Percentiles rank a stretch among this genome's conserved stretches.
Conservation (phyloP, 1,140 invertebrate genomes). For the Aphidius gifuensis region DNA sequence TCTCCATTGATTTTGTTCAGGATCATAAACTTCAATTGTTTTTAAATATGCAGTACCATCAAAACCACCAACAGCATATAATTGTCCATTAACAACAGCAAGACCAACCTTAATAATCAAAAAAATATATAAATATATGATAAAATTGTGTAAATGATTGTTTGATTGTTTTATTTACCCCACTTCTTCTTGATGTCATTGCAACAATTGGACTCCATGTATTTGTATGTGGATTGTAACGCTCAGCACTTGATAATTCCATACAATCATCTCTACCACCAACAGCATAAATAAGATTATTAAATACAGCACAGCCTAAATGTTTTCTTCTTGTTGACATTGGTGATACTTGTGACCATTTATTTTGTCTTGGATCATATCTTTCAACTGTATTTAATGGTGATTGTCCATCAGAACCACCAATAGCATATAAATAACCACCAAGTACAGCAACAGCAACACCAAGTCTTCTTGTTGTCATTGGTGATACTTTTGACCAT, state of each 20-base stretch:
- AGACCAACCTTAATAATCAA: slow-evolving; percentile 75
- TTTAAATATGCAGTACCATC: slow-evolving; percentile 97
- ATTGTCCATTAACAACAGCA: slow-evolving; percentile 94
- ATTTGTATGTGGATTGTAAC: slow-evolving; percentile 94
- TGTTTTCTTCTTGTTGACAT: slow-evolving; percentile 98
- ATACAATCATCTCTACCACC: slow-evolving; percentile 95
- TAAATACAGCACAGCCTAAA: slow-evolving; percentile 96
- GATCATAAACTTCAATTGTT: slow-evolving; percentile 97
- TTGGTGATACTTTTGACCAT: slow-evolving; percentile 94
- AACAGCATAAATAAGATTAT: slow-evolving; percentile 97
- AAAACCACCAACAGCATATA: slow-evolving; percentile 97
- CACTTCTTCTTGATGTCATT: slow-evolving; percentile 95
- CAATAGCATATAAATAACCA: slow-evolving; percentile 94
- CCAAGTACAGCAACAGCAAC: slow-evolving; percentile 97
- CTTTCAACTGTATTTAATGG: slow-evolving; percentile 93
- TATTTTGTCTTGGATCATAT: slow-evolving; percentile 92
- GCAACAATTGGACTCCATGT: slow-evolving; percentile 97
- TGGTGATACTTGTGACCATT: slow-evolving; percentile 92
- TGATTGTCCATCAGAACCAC: slow-evolving; percentile 94
- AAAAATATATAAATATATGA: background rate
- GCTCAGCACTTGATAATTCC: slow-evolving; percentile 92
- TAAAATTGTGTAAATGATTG: slow-evolving; percentile 14
- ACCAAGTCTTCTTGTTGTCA: slow-evolving; percentile 93
- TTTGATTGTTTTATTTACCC: slow-evolving; percentile 63
- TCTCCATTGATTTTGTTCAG: slow-evolving; percentile 95